Percentiles rank a stretch among this genome's conserved stretches.
Conservation (phyloP, 2,888 invertebrate species). For the Philereme vetulata region DNA sequence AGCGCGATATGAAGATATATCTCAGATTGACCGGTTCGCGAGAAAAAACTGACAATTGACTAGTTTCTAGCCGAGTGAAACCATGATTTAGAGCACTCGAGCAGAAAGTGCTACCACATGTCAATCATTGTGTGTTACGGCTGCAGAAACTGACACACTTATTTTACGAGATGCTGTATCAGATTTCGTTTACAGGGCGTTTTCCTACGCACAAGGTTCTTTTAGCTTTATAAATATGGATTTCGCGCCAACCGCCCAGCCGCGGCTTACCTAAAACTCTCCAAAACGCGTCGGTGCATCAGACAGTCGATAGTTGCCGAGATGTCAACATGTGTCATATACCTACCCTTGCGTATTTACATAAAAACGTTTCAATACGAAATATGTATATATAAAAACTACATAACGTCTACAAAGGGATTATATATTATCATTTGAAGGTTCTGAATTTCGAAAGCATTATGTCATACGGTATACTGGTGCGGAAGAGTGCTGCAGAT, state of each 20-base stretch:
- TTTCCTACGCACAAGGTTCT: not conserved
- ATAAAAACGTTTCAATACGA: too few species aligned
- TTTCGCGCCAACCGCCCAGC: not conserved
- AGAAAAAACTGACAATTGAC: conserved; percentile 37
- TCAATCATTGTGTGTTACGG: conserved; percentile 25
- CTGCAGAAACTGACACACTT: conserved; percentile 27
- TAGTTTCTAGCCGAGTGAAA: conserved; percentile 36
- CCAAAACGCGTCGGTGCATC: too few species aligned
- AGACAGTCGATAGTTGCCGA: too few species aligned
- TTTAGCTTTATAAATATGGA: not conserved
- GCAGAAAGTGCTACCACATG: conserved; percentile 32
- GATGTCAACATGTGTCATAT: too few species aligned
- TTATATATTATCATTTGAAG: too few species aligned
- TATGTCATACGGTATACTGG: too few species aligned
- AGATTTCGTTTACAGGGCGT: conserved; percentile 14
- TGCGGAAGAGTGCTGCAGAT: too few species aligned
- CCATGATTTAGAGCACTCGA: conserved; percentile 35
- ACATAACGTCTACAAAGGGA: too few species aligned
- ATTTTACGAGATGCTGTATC: conserved; percentile 9
- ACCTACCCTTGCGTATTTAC: too few species aligned
- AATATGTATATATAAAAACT: too few species aligned
- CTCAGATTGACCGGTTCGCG: conserved; percentile 28
- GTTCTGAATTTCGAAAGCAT: too few species aligned
- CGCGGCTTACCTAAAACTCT: not conserved
- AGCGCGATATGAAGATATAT: conserved; percentile 32